These are phyloP conservation scores for Procambarus virginalis DNA, from an alignment of 1,140 invertebrate genomes.

Conservation along the genomic window DNA sequence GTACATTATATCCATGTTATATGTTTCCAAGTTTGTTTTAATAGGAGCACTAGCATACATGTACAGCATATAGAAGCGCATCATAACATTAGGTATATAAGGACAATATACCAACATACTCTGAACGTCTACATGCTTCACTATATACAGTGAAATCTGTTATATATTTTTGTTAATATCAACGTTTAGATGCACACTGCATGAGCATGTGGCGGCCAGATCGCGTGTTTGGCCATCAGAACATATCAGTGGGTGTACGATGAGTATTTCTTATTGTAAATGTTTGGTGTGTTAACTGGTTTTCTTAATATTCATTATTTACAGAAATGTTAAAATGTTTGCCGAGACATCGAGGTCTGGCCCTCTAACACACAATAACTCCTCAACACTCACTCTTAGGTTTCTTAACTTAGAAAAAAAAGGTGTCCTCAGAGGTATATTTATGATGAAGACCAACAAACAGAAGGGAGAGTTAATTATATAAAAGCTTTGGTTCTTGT, in stretches of 20 bases:
- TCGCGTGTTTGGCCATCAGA: background rate
- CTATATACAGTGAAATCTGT: slow-evolving; percentile 4
- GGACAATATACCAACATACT: background rate
- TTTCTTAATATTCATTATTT: slow-evolving; percentile 1
- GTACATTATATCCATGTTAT: background rate
- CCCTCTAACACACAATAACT: slow-evolving; percentile 7
- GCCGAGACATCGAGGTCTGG: background rate
- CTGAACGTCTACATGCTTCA: slow-evolving; percentile 1
- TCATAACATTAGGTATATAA: background rate
- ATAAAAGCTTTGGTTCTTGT: slow-evolving; percentile 33
- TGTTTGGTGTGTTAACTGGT: background rate
- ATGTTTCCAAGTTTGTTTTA: background rate
- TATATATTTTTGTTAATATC: background rate
- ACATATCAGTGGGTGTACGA: background rate
- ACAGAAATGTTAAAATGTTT: background rate
- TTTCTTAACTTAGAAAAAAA: background rate
- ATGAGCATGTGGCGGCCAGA: background rate
- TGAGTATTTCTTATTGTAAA: slow-evolving; percentile 2
- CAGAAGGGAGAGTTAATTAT: background rate
- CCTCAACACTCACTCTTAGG: background rate
- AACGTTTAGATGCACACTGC: slow-evolving; percentile 23
- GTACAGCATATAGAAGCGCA: slow-evolving; percentile 14
- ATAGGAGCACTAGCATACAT: background rate
- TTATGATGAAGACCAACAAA: slow-evolving; percentile 8
- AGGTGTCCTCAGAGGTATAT: slow-evolving; percentile 30